Evolutionary conservation across 1,140 invertebrate species (phyloP), one percentile per base, ranked within the genome.

Genomic region (Drosophila asahinai): DNA sequence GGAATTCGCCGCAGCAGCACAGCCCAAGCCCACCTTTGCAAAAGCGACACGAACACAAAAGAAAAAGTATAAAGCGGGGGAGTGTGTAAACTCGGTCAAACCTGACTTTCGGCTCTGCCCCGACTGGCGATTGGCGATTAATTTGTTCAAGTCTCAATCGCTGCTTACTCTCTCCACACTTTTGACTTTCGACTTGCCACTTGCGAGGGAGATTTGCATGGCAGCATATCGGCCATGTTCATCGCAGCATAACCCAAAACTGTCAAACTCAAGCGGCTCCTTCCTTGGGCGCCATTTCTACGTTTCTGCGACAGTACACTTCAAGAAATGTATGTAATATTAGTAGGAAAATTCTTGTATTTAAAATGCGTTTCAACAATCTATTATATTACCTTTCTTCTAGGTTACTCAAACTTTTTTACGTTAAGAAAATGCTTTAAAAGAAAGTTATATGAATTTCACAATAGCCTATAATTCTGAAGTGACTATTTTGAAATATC

Each of bases 191-290:
- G 51, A 47, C 51, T 66, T 67, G 55, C 68, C 77, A 80, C 64
- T 62, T 66, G 72, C 60, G 49, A 49, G 27, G 42, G 76, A 52
- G 61, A 86, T 86, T 86, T 86, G 79, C 83, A 82, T 86, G 75
- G 86, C 77, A 74, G 64, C 65, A 77, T 89, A 89, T 77, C 84
- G 80, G 73, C 79, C 72, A 80, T 83, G 70, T 81, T 87, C 73
- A 89, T 81, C 83, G 81, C 81, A 90, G 78, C 84, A 72, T 84
- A 90, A 90, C 86, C 84, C 74, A 90, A 89, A 89, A 90, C 73
- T 84, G 84, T 89, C 84, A 89, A 81, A 66, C 74, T 89, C 79
- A 73, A 89, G 70, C 86, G 70, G 67, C 73, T 83, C 61, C 67
- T 42, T 60, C 68, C 30, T 77, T 47, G n/a, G 40, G 17, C 57